A percentile compares a stretch with the other conserved stretches of the same genome.
These are phyloP conservation scores for Tricholauxania praeusta DNA, from an alignment of 2,888 invertebrate species.

Conservation along the genomic window DNA sequence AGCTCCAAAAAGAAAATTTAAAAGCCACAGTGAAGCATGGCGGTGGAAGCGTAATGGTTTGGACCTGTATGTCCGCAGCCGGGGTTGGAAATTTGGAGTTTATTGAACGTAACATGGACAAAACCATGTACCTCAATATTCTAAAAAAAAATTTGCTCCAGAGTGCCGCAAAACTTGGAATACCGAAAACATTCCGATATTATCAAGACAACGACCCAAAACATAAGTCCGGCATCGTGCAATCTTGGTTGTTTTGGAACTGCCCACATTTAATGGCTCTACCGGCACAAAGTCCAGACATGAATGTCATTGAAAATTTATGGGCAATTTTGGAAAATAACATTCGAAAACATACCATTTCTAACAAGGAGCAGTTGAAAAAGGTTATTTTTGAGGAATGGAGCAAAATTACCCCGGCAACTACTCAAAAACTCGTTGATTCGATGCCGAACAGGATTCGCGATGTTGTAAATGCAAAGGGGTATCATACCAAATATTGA, in stretches of 20 bases:
- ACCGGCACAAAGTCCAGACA: constrained; percentile 3
- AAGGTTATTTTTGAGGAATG: neutral
- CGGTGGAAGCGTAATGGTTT: constrained; percentile 37
- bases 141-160: no score
- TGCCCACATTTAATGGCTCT: constrained; percentile 31
- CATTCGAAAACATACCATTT: neutral
- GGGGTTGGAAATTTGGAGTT: constrained; percentile 40
- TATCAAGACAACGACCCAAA: constrained; percentile 29
- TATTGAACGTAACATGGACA: constrained; percentile 31
- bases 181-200: constrained; percentile 15
- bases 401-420: neutral
- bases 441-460: neutral
- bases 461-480: no score
- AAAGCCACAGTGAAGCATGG: constrained; percentile 38
- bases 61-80: constrained; percentile 34
- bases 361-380: constrained; percentile 1
- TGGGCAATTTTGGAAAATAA: constrained; percentile 10
- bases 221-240: constrained; percentile 31
- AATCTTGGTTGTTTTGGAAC: constrained; percentile 33
- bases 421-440: no score
- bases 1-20: constrained; percentile 26
- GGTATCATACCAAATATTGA: no score
- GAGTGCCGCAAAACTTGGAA: no score
- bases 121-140: no score
- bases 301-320: constrained; percentile 30